Percentiles rank a stretch among this genome's conserved stretches.
Conservation (phyloP, 1,140 invertebrate species). For the Palaemon carinicauda region DNA sequence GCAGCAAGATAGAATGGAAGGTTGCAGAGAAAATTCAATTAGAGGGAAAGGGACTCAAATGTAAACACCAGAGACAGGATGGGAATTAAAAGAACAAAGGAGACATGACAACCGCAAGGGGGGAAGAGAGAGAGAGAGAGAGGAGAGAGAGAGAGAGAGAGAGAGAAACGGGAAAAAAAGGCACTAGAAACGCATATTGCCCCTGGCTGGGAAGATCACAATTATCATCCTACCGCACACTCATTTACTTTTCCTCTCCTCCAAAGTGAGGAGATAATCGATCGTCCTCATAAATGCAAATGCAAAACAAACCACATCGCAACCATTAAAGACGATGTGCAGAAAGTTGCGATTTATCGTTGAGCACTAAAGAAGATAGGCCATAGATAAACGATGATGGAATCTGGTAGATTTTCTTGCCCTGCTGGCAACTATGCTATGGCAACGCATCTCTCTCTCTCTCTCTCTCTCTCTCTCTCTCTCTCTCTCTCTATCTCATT, state of each 20-base stretch:
- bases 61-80: neutral
- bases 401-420: no score
- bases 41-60: neutral
- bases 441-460: neutral
- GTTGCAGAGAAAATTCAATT: neutral
- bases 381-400: no score
- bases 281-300: no score
- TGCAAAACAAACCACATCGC: no score
- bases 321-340: no score
- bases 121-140: neutral
- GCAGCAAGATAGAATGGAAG: neutral
- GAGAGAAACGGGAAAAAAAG: neutral
- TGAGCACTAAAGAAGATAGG: no score
- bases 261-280: no score
- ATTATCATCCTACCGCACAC: no score
- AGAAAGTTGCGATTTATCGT: no score
- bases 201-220: no score
- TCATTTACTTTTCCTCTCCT: no score
- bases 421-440: no score
- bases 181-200: neutral
- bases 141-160: neutral
- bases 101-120: neutral
- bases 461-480: conserved; percentile 30
- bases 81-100: neutral
- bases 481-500: conserved; percentile 3